A percentile compares a stretch with the other conserved stretches of the same genome.
phyloP scores from a whole-genome alignment of 2,888 invertebrate species.

The Hypselothyrea guttata region DNA sequence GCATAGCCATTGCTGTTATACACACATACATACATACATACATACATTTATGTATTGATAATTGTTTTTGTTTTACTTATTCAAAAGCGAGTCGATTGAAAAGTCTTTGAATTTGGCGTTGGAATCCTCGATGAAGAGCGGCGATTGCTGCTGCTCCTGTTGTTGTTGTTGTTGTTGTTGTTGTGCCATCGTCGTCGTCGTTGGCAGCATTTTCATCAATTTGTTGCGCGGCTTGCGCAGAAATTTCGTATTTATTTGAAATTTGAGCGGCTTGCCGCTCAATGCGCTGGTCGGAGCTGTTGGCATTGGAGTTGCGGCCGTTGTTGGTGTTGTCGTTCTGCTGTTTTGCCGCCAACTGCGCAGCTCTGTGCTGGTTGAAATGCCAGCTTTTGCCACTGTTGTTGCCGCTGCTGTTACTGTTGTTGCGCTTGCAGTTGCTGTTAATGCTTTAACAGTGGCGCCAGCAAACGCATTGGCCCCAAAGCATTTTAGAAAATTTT shows the following conservation, averaged over 20 bases:
- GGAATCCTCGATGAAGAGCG: slow-evolving; percentile 77
- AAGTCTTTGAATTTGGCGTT: slow-evolving; percentile 83
- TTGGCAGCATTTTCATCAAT: slow-evolving; percentile 61
- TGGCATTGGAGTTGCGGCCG: slow-evolving; percentile 13
- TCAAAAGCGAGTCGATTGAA: slow-evolving; percentile 82
- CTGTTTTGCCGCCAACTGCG: slow-evolving; percentile 58
- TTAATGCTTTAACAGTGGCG: slow-evolving; percentile 12
- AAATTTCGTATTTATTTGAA: slow-evolving; percentile 81
- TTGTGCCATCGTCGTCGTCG: slow-evolving; percentile 15
- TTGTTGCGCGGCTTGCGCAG: slow-evolving; percentile 79
- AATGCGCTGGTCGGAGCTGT: slow-evolving; percentile 24
- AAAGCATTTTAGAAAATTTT: slow-evolving; percentile 79
- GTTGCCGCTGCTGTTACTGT: slow-evolving; percentile 2
- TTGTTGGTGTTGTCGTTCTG: slow-evolving; percentile 26
- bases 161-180: slow-evolving; percentile 22
- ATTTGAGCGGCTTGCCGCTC: slow-evolving; percentile 70
- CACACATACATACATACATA: too few relatives aligned
- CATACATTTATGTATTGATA: slow-evolving; percentile 10
- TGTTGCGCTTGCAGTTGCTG: slow-evolving; percentile 1
- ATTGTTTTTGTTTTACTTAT: slow-evolving; percentile 62
- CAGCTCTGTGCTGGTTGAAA: slow-evolving; percentile 37
- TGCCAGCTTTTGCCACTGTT: slow-evolving; percentile 3
- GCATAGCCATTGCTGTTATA: too few relatives aligned
- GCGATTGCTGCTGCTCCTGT: slow-evolving; percentile 30
- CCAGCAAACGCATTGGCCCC: slow-evolving; percentile 58